Evolutionary conservation across 2,888 invertebrate species (phyloP).

Genomic region (Netelia fuscicornis): DNA sequence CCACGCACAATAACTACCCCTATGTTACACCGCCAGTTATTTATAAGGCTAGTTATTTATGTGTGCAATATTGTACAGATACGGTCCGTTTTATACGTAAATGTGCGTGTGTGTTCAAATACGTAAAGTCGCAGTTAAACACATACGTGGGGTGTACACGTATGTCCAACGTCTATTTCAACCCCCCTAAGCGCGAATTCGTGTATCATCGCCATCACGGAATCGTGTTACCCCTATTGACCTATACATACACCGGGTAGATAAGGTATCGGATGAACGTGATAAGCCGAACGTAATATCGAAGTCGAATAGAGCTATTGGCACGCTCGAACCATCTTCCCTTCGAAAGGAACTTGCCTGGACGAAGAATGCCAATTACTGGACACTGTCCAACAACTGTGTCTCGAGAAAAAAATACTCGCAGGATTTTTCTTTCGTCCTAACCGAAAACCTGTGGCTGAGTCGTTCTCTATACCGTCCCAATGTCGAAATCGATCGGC

Average conservation of each 20-base stretch:
- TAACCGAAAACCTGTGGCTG: slow-evolving; percentile 28
- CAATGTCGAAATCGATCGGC: not conserved
- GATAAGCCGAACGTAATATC: slow-evolving; percentile 21
- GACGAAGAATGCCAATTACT: not conserved
- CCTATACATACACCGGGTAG: slow-evolving; percentile 5
- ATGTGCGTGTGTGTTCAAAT: not conserved
- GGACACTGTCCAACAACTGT: slow-evolving; percentile 10
- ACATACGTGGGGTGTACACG: not conserved
- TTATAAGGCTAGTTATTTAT: not conserved
- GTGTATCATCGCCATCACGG: slow-evolving; percentile 44
- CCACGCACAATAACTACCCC: not conserved
- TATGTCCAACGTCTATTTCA: not conserved
- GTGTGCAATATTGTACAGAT: not conserved
- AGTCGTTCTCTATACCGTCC: not conserved
- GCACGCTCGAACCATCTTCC: slow-evolving; percentile 5
- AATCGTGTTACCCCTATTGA: slow-evolving; percentile 38
- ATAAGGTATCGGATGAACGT: slow-evolving; percentile 53
- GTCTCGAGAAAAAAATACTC: not conserved
- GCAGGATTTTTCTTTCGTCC: slow-evolving; percentile 13
- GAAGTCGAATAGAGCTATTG: slow-evolving; percentile 1
- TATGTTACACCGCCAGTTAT: not conserved
- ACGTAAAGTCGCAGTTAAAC: not conserved
- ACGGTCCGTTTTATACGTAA: not conserved
- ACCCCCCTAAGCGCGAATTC: slow-evolving; percentile 25
- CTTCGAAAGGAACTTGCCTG: not conserved